Evolutionary conservation across 53 echinoderm and acorn worm species (phyloP), one percentile per base, ranked within the genome.

Genomic region (Actinopyga echinites): DNA sequence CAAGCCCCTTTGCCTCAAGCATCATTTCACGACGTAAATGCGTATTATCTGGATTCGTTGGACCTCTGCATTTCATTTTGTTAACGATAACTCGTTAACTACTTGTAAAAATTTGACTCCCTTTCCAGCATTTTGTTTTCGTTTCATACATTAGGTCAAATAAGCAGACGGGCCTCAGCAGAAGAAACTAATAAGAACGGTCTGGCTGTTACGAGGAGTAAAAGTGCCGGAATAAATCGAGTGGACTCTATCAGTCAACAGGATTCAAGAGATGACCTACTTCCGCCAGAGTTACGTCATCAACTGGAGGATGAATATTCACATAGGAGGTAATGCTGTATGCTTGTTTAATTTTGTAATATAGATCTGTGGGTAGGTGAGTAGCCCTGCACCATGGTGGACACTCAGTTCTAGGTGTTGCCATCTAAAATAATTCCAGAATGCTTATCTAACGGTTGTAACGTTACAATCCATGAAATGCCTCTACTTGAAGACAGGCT

Each of bases 171-270:
- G 63, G 74, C 64, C 56, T 82, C 22, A 32, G 63, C 73, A 23
- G 83, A 87, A 74, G 63, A 54, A 54, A 64, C 28, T 56, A 30
- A 54, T 6, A 56, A 52, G 29, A 54, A 55, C 5, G 64, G 30
- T 23, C 37, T 40, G 28, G 64, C 52, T 33, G 55, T 19, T 29
- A 60, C 28, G 22, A 69, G 88, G 35, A 83, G 88, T 19, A 87
- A 83, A 57, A 87, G 88, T 83, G 88, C 83, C 5, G 62, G 61
- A 0, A 56, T 75, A 29, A 53, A 56, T 21, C 40, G 71, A 71
- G 71, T 22, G 23, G 44, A 24, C n/a, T 44, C 68, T 0, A 21
- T 20, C 1, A 22, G 13, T 28, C 21, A 44, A 34, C 71, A 37
- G 26, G 56, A 56, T 21, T 31, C 77, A 13, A 30, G 54, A 23